Evolutionary conservation across 2,888 invertebrate species (phyloP).

Genomic region (Candidula unifasciata): DNA sequence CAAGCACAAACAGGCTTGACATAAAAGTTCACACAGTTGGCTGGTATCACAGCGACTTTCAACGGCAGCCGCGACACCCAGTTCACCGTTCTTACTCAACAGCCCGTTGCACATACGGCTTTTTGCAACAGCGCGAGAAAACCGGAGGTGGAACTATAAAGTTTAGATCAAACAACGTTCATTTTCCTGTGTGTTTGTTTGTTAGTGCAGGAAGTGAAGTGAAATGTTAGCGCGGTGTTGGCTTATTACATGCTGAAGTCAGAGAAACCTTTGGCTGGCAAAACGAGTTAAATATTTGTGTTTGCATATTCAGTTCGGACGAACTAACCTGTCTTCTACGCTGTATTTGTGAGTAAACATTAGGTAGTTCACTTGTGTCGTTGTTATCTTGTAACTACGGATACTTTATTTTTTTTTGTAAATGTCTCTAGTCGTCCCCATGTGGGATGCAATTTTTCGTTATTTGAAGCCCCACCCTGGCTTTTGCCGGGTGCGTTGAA

Average conservation of each 20-base stretch:
- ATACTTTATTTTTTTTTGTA: too few relatives aligned
- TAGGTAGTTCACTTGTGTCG: background rate
- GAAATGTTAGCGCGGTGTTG: background rate
- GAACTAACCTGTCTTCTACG: background rate
- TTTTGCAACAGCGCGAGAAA: background rate
- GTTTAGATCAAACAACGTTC: background rate
- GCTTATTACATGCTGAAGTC: background rate
- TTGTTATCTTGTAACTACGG: too few relatives aligned
- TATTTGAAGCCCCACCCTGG: too few relatives aligned
- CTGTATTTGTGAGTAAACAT: background rate
- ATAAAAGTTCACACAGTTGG: background rate
- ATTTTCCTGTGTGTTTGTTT: conserved; percentile 11
- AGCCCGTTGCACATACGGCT: background rate
- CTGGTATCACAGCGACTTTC: background rate
- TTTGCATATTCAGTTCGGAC: background rate
- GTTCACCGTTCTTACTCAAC: background rate
- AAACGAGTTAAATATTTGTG: background rate
- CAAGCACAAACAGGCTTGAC: background rate
- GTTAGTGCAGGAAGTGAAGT: background rate
- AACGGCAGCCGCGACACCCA: background rate
- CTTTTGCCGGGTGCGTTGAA: too few relatives aligned
- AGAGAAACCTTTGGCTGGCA: background rate
- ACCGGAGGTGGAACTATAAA: background rate
- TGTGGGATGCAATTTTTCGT: too few relatives aligned
- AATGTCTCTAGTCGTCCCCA: too few relatives aligned